phyloP scores from a whole-genome alignment of 2,113 vertebrate genomes.

The Myanophis thanlyinensis region DNA sequence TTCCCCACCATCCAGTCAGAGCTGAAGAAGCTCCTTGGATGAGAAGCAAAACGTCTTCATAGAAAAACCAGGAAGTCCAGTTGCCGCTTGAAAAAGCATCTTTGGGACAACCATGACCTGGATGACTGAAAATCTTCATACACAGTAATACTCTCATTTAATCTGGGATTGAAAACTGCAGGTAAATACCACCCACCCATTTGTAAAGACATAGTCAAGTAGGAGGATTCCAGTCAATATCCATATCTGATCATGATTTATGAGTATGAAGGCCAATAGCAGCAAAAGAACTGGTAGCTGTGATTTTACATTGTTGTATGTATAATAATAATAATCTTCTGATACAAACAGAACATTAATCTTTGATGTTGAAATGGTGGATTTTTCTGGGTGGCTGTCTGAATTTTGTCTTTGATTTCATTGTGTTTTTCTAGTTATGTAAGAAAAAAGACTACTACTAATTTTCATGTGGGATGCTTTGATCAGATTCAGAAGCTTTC shows the following conservation, averaged over 20 bases:
- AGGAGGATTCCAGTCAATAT: not conserved
- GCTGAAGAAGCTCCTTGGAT: too few relatives aligned
- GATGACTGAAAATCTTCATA: too few relatives aligned
- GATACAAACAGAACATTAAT: not conserved
- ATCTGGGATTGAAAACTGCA: not conserved
- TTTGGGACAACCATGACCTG: too few relatives aligned
- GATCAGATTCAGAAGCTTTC: not conserved
- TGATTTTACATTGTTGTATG: not conserved
- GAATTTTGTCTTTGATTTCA: not conserved
- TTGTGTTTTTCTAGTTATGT: not conserved
- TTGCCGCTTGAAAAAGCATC: too few relatives aligned
- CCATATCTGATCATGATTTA: not conserved
- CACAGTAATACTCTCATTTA: not conserved
- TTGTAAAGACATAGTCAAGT: not conserved
- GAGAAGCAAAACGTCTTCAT: too few relatives aligned
- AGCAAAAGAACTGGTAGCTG: not conserved
- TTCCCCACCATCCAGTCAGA: too few relatives aligned
- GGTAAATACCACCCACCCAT: not conserved
- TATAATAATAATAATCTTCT: not conserved
- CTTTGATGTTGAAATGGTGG: not conserved
- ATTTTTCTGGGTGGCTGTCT: not conserved
- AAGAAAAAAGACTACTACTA: not conserved
- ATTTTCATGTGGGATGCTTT: conserved; percentile 5
- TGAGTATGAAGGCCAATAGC: not conserved
- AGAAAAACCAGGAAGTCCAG: too few relatives aligned